Percentiles rank a stretch among this genome's conserved stretches.
These are phyloP conservation scores for Clarias platycephalus DNA, from an alignment of 2,797 vertebrate species.

Conservation along the genomic window DNA sequence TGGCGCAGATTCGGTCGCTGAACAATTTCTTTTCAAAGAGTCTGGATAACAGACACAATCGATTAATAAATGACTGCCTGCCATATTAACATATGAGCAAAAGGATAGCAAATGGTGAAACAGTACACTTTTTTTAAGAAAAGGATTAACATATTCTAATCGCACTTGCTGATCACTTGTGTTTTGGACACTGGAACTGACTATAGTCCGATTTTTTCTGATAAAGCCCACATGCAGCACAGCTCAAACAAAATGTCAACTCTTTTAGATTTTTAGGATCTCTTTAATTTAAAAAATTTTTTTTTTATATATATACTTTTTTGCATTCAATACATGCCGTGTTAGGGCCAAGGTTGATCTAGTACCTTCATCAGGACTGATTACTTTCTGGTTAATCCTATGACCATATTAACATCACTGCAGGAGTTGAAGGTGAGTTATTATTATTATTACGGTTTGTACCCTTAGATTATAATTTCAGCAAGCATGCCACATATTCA, in stretches of 20 bases:
- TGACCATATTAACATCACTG: background rate
- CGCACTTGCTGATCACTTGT: background rate
- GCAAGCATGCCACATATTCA: background rate
- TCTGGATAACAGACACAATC: conserved; percentile 26
- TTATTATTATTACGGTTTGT: background rate
- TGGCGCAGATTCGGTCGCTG: background rate
- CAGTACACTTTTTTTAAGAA: background rate
- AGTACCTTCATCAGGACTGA: background rate
- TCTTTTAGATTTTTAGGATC: background rate
- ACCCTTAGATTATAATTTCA: background rate
- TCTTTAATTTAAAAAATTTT: background rate
- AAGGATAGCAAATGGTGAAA: background rate
- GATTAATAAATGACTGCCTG: background rate
- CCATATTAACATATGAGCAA: background rate
- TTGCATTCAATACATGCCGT: too few species aligned
- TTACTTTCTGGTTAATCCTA: background rate
- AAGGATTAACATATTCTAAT: background rate
- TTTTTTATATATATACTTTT: background rate
- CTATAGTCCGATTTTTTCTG: background rate
- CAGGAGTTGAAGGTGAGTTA: background rate
- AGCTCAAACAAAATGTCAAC: background rate
- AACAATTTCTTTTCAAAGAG: conserved; percentile 26
- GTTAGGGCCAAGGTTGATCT: too few species aligned
- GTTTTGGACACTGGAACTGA: background rate
- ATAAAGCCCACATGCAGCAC: background rate